Percentiles rank a stretch among this genome's conserved stretches.
Evolutionary conservation across 1,140 invertebrate genomes (phyloP).

Genomic region (Drosophila hydei): DNA sequence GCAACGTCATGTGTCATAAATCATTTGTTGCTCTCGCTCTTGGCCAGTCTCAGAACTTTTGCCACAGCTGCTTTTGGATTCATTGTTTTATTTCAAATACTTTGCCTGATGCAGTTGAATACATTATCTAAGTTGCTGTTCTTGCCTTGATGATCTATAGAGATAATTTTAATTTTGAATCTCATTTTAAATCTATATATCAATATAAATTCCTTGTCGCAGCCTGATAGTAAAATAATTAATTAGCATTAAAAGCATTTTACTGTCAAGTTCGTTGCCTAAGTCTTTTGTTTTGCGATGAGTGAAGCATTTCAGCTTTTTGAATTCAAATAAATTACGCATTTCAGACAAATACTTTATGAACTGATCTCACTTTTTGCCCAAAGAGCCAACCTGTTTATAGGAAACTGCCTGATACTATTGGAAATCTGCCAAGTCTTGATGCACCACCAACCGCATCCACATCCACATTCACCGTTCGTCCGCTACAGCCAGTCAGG

Average conservation of each 20-base stretch:
- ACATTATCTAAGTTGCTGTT: slow-evolving; percentile 11
- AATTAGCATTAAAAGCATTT: background rate
- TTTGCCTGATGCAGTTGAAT: slow-evolving; percentile 14
- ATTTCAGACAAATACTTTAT: background rate
- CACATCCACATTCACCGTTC: slow-evolving; percentile 39
- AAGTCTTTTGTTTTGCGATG: slow-evolving; percentile 45
- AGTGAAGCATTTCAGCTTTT: background rate
- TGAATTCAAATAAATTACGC: background rate
- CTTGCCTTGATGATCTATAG: too few relatives aligned
- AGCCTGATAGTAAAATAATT: slow-evolving; percentile 2
- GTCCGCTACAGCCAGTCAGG: slow-evolving; percentile 63
- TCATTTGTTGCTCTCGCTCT: slow-evolving; percentile 57
- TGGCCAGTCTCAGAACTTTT: slow-evolving; percentile 65
- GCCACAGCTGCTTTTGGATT: slow-evolving; percentile 48
- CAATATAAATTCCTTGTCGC: background rate
- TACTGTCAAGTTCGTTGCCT: slow-evolving; percentile 44
- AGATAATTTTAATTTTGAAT: too few relatives aligned
- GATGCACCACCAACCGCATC: slow-evolving; percentile 3
- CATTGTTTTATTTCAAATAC: slow-evolving; percentile 45
- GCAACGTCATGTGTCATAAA: slow-evolving; percentile 78
- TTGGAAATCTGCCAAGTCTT: slow-evolving; percentile 12
- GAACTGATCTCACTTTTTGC: background rate
- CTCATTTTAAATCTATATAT: too few relatives aligned
- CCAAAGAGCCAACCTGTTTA: slow-evolving; percentile 6
- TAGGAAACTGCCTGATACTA: slow-evolving; percentile 1